Evolutionary conservation across 2,888 invertebrate genomes (phyloP).

Genomic region (Nephrotoma guestfalica): DNA sequence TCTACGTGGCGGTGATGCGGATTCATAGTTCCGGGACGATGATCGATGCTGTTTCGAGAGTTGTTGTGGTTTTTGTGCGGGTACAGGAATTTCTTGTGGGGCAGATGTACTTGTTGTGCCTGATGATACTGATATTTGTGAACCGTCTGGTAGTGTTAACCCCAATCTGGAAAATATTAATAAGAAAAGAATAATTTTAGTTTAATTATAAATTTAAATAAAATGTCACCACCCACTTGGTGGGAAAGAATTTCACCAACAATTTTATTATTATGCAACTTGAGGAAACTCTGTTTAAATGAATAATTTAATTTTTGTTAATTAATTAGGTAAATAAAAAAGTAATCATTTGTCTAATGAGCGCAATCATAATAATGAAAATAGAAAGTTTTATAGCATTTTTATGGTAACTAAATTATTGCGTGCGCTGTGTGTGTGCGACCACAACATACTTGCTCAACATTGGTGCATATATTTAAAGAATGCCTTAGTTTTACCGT

Average conservation of each 20-base stretch:
- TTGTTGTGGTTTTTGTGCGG: constrained; percentile 8
- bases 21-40: constrained; percentile 20
- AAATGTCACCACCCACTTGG: background rate
- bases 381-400: background rate
- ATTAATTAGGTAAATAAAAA: background rate
- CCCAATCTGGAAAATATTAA: constrained; percentile 6
- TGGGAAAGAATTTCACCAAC: background rate
- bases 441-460: no score
- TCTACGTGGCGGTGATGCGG: constrained; percentile 27
- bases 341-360: background rate
- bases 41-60: constrained; percentile 15
- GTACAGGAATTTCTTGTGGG: constrained; percentile 8
- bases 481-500: no score
- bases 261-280: background rate
- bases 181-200: background rate
- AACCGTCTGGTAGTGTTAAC: background rate
- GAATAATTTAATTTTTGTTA: background rate
- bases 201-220: background rate
- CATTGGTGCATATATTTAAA: no score
- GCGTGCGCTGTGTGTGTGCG: no score
- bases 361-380: background rate
- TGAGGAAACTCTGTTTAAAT: background rate
- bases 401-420: background rate
- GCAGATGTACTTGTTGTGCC: background rate
- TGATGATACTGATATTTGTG: background rate